phyloP scores from a whole-genome alignment of 2,113 vertebrate genomes.

The Desmodus rotundus region DNA sequence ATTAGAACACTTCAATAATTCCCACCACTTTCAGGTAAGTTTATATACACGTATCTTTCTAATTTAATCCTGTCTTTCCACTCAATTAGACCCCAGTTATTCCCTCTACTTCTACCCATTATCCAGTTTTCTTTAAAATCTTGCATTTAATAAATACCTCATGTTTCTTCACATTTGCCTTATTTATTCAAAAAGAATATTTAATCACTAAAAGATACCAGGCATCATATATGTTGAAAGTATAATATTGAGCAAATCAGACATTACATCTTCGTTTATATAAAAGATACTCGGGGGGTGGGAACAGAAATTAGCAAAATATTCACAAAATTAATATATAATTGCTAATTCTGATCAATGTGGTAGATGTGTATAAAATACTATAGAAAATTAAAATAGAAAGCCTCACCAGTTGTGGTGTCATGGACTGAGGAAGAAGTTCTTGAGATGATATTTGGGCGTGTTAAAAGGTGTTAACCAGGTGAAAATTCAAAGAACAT shows the following conservation, averaged over 20 bases:
- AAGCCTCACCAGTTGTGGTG: background rate
- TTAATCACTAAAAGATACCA: background rate
- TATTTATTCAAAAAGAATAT: background rate
- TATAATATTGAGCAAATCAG: background rate
- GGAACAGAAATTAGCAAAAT: background rate
- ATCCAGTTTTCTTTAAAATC: background rate
- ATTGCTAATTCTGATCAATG: background rate
- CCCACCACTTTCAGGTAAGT: background rate
- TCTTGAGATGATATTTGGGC: background rate
- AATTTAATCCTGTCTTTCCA: background rate
- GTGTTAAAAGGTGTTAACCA: background rate
- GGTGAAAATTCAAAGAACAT: background rate
- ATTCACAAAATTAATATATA: background rate
- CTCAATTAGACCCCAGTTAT: background rate
- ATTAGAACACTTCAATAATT: background rate
- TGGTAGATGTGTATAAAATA: background rate
- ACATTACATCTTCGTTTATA: background rate
- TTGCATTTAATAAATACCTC: background rate
- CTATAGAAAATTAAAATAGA: background rate
- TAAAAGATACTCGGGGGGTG: background rate
- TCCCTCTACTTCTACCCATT: background rate
- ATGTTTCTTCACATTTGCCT: background rate
- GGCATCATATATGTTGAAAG: background rate
- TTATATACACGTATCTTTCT: background rate
- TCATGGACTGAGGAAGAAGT: background rate